These are phyloP conservation scores for Eurytoma adleriae DNA, from an alignment of 2,888 invertebrate genomes.

Conservation along the genomic window DNA sequence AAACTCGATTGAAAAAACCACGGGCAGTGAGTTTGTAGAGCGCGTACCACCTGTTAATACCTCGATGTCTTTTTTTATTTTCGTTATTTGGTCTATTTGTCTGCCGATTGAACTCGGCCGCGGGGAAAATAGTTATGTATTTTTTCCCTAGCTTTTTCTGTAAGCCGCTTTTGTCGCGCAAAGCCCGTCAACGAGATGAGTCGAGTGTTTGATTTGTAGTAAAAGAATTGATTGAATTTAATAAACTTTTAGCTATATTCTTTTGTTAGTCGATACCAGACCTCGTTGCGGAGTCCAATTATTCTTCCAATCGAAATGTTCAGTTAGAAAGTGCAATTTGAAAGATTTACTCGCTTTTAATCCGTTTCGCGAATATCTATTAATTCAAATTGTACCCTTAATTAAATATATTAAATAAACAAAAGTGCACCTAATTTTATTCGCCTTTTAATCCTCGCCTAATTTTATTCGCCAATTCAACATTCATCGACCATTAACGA, in stretches of 20 bases:
- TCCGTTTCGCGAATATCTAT: too few relatives aligned
- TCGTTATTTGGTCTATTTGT: constrained; percentile 15
- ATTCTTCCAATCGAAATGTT: constrained; percentile 14
- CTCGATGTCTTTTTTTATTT: constrained; percentile 24
- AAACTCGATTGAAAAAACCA: not conserved
- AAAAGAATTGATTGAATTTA: constrained; percentile 28
- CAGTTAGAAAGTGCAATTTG: too few relatives aligned
- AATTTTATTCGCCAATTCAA: too few relatives aligned
- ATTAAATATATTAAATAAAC: too few relatives aligned
- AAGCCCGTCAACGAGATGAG: constrained; percentile 9
- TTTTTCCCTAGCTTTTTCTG: not conserved
- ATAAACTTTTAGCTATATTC: constrained; percentile 32
- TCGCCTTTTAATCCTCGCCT: too few relatives aligned
- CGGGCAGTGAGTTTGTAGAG: not conserved
- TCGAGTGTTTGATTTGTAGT: not conserved
- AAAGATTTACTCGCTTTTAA: too few relatives aligned
- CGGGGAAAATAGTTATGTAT: constrained; percentile 1
- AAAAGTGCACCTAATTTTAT: too few relatives aligned
- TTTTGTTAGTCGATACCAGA: not conserved
- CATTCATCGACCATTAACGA: too few relatives aligned
- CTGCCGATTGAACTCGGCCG: constrained; percentile 4
- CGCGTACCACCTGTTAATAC: constrained; percentile 35
- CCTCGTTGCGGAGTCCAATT: not conserved
- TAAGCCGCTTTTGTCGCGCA: constrained; percentile 24
- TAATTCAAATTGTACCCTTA: too few relatives aligned